Evolutionary conservation across 2,113 vertebrate species (phyloP).

Genomic region (Bolborhynchus lineola): DNA sequence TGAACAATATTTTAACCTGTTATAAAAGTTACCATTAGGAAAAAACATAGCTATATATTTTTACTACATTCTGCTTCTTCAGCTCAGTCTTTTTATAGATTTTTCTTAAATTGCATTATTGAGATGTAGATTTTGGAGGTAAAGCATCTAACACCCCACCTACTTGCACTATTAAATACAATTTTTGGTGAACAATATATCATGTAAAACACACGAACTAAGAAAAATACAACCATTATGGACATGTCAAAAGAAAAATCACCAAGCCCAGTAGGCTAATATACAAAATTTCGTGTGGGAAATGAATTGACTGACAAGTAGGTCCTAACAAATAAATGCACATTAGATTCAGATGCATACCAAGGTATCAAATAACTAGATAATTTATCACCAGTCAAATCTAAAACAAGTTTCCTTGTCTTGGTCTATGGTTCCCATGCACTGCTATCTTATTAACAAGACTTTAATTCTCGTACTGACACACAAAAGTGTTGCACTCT

Average conservation of each 20-base stretch:
- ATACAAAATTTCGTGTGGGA: slow-evolving; percentile 44
- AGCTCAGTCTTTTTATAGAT: not conserved
- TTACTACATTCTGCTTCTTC: not conserved
- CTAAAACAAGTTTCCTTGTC: slow-evolving; percentile 58
- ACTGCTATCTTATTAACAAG: slow-evolving; percentile 73
- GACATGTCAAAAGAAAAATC: slow-evolving; percentile 42
- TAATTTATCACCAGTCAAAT: slow-evolving; percentile 71
- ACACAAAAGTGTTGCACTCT: slow-evolving; percentile 72
- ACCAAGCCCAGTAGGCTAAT: slow-evolving; percentile 2
- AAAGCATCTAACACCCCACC: not conserved
- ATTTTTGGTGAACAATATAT: not conserved
- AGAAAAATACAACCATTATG: slow-evolving; percentile 37
- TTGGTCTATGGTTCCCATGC: slow-evolving; percentile 49
- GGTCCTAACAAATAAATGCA: slow-evolving; percentile 32
- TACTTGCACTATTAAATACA: not conserved
- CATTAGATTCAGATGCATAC: slow-evolving; percentile 17
- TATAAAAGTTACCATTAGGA: not conserved
- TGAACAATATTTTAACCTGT: not conserved
- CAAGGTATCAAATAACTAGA: slow-evolving; percentile 56
- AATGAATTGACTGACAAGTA: slow-evolving; percentile 36
- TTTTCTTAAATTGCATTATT: not conserved
- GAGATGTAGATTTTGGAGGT: not conserved
- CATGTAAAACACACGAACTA: not conserved
- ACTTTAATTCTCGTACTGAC: slow-evolving; percentile 73
- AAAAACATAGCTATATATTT: not conserved